Conservation (phyloP, 2,797 vertebrate genomes). For the Betta splendens region DNA sequence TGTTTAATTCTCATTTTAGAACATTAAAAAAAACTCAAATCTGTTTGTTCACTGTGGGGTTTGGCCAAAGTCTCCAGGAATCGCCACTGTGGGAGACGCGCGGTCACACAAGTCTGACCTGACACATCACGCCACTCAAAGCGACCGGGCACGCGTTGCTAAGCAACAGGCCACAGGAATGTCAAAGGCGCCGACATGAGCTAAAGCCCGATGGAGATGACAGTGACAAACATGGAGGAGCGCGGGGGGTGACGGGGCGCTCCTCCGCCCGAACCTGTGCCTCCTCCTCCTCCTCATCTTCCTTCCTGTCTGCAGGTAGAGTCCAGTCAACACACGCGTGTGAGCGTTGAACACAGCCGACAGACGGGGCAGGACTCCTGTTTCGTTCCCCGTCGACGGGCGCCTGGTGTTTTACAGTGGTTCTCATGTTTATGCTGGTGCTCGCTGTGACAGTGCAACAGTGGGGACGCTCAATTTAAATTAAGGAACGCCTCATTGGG, state of each 20-base stretch:
- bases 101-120: slow-evolving; percentile 77
- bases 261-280: slow-evolving; percentile 32
- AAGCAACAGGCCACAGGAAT: slow-evolving; percentile 71
- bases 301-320: slow-evolving; percentile 38
- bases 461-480: slow-evolving; percentile 64
- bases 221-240: slow-evolving; percentile 62
- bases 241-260: slow-evolving; percentile 48
- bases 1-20: too few species aligned
- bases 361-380: slow-evolving; percentile 47
- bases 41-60: too few species aligned
- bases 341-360: slow-evolving; percentile 49
- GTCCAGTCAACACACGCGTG: slow-evolving; percentile 47
- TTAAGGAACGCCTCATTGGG: slow-evolving; percentile 71
- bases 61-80: slow-evolving; percentile 57
- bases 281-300: slow-evolving; percentile 35
- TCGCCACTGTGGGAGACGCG: slow-evolving; percentile 62
- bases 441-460: slow-evolving; percentile 39
- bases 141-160: slow-evolving; percentile 73
- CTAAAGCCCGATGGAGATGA: slow-evolving; percentile 44
- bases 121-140: slow-evolving; percentile 70
- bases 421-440: slow-evolving; percentile 40
- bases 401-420: slow-evolving; percentile 36
- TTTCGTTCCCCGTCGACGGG: slow-evolving; percentile 30
- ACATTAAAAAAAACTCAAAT: too few species aligned
- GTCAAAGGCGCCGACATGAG: slow-evolving; percentile 43